Evolutionary conservation across 2,797 vertebrate genomes (phyloP), one percentile per base, ranked within the genome.

Genomic region (Gobionotothen gibberifrons): DNA sequence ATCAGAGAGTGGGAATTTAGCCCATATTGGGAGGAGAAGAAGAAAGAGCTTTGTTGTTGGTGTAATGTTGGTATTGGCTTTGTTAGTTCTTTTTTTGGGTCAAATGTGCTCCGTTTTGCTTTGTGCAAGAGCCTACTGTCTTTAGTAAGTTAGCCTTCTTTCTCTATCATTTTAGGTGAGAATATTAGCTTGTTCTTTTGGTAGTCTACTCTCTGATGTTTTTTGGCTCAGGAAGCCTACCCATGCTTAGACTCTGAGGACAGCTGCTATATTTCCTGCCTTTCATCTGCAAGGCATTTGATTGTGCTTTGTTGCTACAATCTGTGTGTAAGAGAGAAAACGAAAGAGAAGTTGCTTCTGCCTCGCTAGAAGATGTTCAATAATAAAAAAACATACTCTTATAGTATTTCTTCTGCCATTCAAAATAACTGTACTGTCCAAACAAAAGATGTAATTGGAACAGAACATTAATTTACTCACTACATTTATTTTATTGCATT

Each of bases 221-320:
- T 77, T 62, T 58, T 21, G 14, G 42, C 65, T 43, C 72, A 82
- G 83, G 85, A 91, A 90, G 60, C 75, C 44, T 71, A 61, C 72
- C 32, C 29, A 32, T 40, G 58, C 69, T 17, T 59, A 62, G 78
- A 85, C 80, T 76, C 74, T 8, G 77, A 78, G 75, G 83, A 78
- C 83, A 77, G 64, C 73, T 85, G 83, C 81, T 80, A 56, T 72
- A 66, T 88, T 93, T 93, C 90, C 92, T 93, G 90, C 78, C 87
- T 93, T 92, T 92, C 83, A 90, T 91, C 81, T 87, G 54, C 69
- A 79, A 79, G 46, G 76, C 70, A 77, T 89, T 88, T 88, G 90
- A 79, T 85, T 83, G 59, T 82, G 72, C 42, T 44, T 63, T 75
- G 78, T 78, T 14, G n/a, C 46, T 61, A 17, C 58, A 53, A 43